phyloP scores from a whole-genome alignment of 2,113 vertebrate genomes.

The Cnemophilus loriae region DNA sequence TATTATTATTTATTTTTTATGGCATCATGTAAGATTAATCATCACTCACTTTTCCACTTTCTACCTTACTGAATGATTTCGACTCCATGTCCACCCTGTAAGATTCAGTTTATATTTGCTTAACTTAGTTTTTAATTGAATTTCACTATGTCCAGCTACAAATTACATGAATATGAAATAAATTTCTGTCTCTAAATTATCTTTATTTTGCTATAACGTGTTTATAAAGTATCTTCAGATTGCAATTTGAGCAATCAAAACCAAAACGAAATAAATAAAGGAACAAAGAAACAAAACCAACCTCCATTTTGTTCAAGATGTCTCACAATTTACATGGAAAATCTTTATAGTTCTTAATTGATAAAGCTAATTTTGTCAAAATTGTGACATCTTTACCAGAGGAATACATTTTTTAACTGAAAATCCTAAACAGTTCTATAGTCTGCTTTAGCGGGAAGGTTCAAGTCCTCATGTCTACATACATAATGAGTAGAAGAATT shows the following conservation, averaged over 20 bases:
- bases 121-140: neutral
- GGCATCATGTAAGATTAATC: neutral
- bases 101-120: neutral
- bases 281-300: neutral
- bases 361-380: neutral
- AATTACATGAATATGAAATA: neutral
- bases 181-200: neutral
- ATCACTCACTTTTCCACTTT: neutral
- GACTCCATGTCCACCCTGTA: neutral
- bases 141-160: neutral
- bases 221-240: neutral
- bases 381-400: neutral
- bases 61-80: neutral
- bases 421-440: neutral
- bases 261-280: fast-evolving
- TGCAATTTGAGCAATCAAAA: neutral
- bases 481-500: neutral
- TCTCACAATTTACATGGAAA: neutral
- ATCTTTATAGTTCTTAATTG: neutral
- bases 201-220: neutral
- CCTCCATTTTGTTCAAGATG: neutral
- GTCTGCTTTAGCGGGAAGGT: neutral
- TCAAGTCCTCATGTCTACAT: neutral
- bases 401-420: neutral
- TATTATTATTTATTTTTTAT: neutral